A percentile compares a stretch with the other conserved stretches of the same genome.
Evolutionary conservation across 23 tunicate genomes (phyloP).

Genomic region (Styela plicata): DNA sequence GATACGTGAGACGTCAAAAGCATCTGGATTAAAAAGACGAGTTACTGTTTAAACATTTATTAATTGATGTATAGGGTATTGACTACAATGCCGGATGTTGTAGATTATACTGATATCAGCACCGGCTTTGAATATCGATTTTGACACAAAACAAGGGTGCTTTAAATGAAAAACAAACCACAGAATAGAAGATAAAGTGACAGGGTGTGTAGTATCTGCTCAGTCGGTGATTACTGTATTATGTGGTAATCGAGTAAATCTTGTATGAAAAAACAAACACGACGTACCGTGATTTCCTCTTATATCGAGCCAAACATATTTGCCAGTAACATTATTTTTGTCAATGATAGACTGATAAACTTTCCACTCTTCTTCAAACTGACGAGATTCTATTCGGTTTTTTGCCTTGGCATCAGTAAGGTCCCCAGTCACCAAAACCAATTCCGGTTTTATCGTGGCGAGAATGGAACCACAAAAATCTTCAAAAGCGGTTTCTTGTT

Average conservation of each 20-base stretch:
- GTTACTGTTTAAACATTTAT: too few species aligned
- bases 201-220: too few species aligned
- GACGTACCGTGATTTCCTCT: constrained; percentile 91
- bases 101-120: too few species aligned
- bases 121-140: too few species aligned
- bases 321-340: constrained; percentile 44
- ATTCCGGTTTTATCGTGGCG: constrained; percentile 60
- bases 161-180: too few species aligned
- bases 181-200: too few species aligned
- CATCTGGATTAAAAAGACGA: constrained; percentile 41
- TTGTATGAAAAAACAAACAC: too few species aligned
- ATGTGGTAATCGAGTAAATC: too few species aligned
- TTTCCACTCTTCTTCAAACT: constrained; percentile 78
- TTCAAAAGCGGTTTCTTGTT: constrained; percentile 56
- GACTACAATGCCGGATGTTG: too few species aligned
- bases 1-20: constrained; percentile 51
- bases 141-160: too few species aligned
- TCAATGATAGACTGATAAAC: constrained; percentile 50
- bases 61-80: too few species aligned
- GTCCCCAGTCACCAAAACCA: constrained; percentile 96
- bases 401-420: constrained; percentile 85
- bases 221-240: too few species aligned
- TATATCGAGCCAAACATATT: constrained; percentile 78
- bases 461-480: constrained; percentile 61
- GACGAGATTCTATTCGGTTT: constrained; percentile 54